phyloP scores from a whole-genome alignment of 1,140 invertebrate species.

The Thrips palmi region DNA sequence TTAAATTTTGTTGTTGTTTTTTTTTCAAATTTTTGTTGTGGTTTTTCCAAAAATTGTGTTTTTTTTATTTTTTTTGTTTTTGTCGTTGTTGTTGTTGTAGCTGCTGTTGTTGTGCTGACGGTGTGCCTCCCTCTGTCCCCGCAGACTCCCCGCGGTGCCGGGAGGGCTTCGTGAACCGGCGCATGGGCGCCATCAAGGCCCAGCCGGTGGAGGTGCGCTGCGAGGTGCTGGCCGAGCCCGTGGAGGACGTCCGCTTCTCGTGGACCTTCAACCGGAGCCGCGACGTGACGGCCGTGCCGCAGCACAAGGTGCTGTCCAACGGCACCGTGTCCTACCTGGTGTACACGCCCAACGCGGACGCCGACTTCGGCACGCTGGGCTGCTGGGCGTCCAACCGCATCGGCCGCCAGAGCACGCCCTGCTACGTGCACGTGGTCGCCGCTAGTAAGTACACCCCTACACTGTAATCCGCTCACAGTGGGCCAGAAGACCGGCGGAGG shows the following conservation, averaged over 20 bases:
- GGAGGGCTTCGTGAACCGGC: slow-evolving; percentile 31
- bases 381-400: slow-evolving; percentile 74
- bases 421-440: slow-evolving; percentile 59
- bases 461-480: too few relatives aligned
- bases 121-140: slow-evolving; percentile 1
- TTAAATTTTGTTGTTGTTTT: background rate
- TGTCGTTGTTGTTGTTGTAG: background rate
- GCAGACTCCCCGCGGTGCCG: slow-evolving; percentile 42
- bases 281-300: slow-evolving; percentile 40
- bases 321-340: slow-evolving; percentile 47
- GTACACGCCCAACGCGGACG: slow-evolving; percentile 37
- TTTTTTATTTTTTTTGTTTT: background rate
- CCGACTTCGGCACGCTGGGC: slow-evolving; percentile 60
- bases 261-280: slow-evolving; percentile 63
- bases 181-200: slow-evolving; percentile 35
- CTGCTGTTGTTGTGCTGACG: background rate
- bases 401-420: slow-evolving; percentile 59
- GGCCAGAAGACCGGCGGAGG: too few relatives aligned
- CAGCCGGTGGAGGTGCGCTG: slow-evolving; percentile 46
- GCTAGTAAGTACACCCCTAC: slow-evolving; percentile 41
- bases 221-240: slow-evolving; percentile 48
- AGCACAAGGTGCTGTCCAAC: slow-evolving; percentile 33
- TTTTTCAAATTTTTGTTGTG: slow-evolving; percentile 1
- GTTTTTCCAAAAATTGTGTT: background rate
- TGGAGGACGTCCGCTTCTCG: slow-evolving; percentile 41